Evolutionary conservation across 2,797 vertebrate species (phyloP), one percentile per base, ranked within the genome.

Genomic region (Thaleichthys pacificus): DNA sequence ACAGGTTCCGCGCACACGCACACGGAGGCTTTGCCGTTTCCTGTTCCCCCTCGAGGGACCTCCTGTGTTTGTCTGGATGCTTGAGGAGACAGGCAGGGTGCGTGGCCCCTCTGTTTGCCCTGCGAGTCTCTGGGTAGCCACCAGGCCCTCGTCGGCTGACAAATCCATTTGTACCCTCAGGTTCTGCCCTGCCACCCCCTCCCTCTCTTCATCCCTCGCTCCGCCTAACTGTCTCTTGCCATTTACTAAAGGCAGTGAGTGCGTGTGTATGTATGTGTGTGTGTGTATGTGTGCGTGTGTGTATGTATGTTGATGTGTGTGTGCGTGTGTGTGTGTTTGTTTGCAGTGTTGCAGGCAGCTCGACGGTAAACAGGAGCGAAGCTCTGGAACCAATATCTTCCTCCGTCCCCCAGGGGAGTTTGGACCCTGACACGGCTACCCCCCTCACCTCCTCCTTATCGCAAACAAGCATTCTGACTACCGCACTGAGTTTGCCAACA

Each of bases 141-240:
- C 47, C 62, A 49, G 21, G 12, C 3, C 17, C 71, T 72, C 70
- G 68, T 15, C 28, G 28, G 22, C 74, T 69, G 68, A 67, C 66
- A 68, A 47, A 72, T 69, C 66, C 35, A 3, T 2, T 70, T 66
- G 75, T 72, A 38, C 54, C 26, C 17, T 61, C 51, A 72, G 47
- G 57, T 73, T 77, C 70, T 60, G n/a, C 21, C 28, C 17, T 24
- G 58, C 68, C 68, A 69, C 32, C 62, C 24, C 35, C 68, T 26
- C 15, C 56, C 64, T 35, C 5, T 58, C 61, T 7, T 19, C 14
- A 58, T n/a, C 47, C 12, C 15, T 51, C 15, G 12, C 47, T 51
- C 47, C 12, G 1, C 7, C 47, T 7, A 35, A 4, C 15, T 12
- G 15, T 17, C 4, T 51, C 47, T 51, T 17, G 12, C 47, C 47